phyloP scores from a whole-genome alignment of 2,797 vertebrate genomes.

The Naso thynnoides region DNA sequence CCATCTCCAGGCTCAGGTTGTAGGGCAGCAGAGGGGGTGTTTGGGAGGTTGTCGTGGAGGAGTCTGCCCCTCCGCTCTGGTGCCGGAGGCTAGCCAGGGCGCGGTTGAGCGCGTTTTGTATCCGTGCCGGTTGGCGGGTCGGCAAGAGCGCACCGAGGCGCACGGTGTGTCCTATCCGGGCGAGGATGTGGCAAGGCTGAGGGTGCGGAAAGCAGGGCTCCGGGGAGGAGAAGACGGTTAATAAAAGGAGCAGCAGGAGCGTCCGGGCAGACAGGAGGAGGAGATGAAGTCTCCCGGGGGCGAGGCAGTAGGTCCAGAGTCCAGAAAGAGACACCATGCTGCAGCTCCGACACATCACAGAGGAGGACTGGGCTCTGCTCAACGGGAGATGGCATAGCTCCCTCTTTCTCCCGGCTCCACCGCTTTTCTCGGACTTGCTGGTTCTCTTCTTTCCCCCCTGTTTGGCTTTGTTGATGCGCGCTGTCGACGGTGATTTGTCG shows the following conservation, averaged over 20 bases:
- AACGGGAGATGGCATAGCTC: slow-evolving; percentile 82
- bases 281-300: slow-evolving; percentile 76
- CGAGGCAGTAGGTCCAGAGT: slow-evolving; percentile 80
- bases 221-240: slow-evolving; percentile 71
- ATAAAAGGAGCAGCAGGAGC: slow-evolving; percentile 71
- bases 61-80: slow-evolving; percentile 68
- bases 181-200: slow-evolving; percentile 89
- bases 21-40: slow-evolving; percentile 83
- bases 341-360: slow-evolving; percentile 78
- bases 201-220: slow-evolving; percentile 85
- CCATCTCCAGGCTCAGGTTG: slow-evolving; percentile 93
- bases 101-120: slow-evolving; percentile 89
- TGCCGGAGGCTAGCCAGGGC: slow-evolving; percentile 84
- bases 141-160: slow-evolving; percentile 92
- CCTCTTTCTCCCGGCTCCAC: slow-evolving; percentile 75
- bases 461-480: slow-evolving; percentile 23
- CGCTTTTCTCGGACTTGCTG: slow-evolving; percentile 75
- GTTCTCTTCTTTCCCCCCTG: slow-evolving; percentile 44
- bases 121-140: slow-evolving; percentile 85
- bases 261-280: slow-evolving; percentile 53
- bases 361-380: slow-evolving; percentile 80
- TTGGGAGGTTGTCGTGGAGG: slow-evolving; percentile 70
- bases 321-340: slow-evolving; percentile 83
- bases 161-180: slow-evolving; percentile 87
- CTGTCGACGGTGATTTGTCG: slow-evolving; percentile 54